These are phyloP conservation scores for Eulimnadia texana DNA, from an alignment of 1,140 invertebrate genomes.

Conservation along the genomic window DNA sequence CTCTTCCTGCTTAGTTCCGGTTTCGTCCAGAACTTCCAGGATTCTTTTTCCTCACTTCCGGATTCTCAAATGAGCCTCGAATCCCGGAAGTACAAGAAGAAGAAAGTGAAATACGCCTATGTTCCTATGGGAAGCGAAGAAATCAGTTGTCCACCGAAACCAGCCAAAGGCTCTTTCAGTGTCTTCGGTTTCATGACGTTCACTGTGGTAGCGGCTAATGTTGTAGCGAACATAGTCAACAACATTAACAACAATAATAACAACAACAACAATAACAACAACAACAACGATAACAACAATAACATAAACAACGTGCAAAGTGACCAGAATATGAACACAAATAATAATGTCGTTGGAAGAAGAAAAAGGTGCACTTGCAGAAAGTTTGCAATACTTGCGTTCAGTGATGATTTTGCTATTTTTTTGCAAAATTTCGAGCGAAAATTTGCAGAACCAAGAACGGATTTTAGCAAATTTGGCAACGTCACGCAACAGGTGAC, in stretches of 20 bases:
- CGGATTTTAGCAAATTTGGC: too few species aligned
- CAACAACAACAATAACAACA: background rate
- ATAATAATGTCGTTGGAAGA: background rate
- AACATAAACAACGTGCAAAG: background rate
- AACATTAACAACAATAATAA: background rate
- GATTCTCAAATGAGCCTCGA: background rate
- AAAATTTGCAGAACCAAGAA: too few species aligned
- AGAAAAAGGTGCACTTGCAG: background rate
- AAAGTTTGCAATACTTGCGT: too few species aligned
- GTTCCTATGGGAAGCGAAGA: background rate
- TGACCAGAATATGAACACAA: background rate
- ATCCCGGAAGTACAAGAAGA: background rate
- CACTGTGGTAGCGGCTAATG: background rate
- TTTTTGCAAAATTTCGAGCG: too few species aligned
- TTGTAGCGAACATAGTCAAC: background rate
- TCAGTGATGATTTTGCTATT: too few species aligned
- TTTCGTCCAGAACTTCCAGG: background rate
- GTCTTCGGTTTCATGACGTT: background rate
- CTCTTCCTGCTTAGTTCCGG: background rate
- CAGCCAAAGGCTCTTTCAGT: background rate
- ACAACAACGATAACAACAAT: background rate
- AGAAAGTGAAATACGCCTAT: background rate
- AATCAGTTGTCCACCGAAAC: background rate
- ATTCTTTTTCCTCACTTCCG: background rate
- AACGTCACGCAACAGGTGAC: too few species aligned